A percentile compares a stretch with the other conserved stretches of the same genome.
These are phyloP conservation scores for Cisticola juncidis DNA, from an alignment of 2,113 vertebrate species.

Conservation along the genomic window DNA sequence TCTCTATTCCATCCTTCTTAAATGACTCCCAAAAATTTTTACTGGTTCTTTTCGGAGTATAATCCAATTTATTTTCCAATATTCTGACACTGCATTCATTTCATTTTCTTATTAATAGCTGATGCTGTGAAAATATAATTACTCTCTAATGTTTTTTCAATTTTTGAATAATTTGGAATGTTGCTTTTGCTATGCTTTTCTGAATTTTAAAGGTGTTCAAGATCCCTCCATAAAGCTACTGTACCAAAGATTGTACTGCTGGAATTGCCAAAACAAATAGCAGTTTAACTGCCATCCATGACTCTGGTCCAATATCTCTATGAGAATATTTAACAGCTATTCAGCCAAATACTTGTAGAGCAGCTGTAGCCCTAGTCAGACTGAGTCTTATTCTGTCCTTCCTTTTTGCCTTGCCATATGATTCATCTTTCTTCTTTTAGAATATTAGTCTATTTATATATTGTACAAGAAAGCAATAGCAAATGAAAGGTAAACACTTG, in stretches of 20 bases:
- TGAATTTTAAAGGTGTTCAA: not conserved
- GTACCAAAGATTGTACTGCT: not conserved
- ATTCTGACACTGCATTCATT: not conserved
- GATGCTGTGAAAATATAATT: not conserved
- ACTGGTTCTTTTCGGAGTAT: not conserved
- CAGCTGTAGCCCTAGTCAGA: constrained; percentile 84
- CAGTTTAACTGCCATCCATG: constrained; percentile 23
- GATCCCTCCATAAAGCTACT: not conserved
- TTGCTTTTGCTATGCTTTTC: not conserved
- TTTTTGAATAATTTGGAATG: not conserved
- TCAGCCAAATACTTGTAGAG: constrained; percentile 80
- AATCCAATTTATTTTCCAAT: not conserved
- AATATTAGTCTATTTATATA: constrained; percentile 89
- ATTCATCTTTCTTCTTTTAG: constrained; percentile 93
- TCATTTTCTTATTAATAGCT: not conserved
- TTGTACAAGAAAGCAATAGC: constrained; percentile 79
- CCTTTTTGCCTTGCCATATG: constrained; percentile 80
- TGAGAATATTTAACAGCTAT: constrained; percentile 83
- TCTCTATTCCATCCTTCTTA: not conserved
- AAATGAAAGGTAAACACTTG: constrained; percentile 71
- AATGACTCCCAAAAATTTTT: not conserved
- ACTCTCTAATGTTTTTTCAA: not conserved
- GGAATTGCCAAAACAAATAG: constrained; percentile 70
- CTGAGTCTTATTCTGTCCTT: constrained; percentile 83
- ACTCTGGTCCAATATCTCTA: constrained; percentile 46